Evolutionary conservation across 2,797 vertebrate genomes (phyloP).

Genomic region (Kryptopterus vitreolus): DNA sequence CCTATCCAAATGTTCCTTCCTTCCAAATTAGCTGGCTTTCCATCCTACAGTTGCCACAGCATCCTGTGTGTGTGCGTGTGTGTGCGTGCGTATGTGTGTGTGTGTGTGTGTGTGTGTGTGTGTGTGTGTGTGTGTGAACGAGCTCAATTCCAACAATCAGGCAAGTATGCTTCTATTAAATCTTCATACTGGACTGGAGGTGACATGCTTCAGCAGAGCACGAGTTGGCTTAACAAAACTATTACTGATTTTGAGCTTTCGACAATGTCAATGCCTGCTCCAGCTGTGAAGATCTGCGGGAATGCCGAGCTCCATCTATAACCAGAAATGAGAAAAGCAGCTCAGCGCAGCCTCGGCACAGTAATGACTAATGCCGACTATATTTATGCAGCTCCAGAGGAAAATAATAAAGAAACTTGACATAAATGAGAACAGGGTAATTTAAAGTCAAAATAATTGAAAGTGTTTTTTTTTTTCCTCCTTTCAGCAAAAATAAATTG

Average conservation of each 20-base stretch:
- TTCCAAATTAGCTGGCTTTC: not conserved
- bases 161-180: not conserved
- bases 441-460: conserved; percentile 27
- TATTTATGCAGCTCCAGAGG: conserved; percentile 21
- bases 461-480: not conserved
- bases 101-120: too few relatives aligned
- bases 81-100: not conserved
- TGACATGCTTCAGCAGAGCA: not conserved
- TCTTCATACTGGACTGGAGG: not conserved
- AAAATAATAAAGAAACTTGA: conserved; percentile 8
- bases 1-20: not conserved
- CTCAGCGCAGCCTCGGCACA: not conserved
- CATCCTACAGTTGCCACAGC: not conserved
- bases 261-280: not conserved
- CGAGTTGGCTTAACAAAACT: not conserved
- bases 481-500: conserved; percentile 23
- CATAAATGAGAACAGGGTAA: conserved; percentile 28
- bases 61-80: not conserved
- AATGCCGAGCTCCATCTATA: not conserved
- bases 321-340: conserved; percentile 10
- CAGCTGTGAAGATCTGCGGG: not conserved
- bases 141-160: not conserved
- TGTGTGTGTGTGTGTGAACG: not conserved
- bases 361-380: not conserved
- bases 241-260: not conserved